Base-by-base conservation (phyloP, 2,113 vertebrate species). In the Suncus etruscus region DNA sequence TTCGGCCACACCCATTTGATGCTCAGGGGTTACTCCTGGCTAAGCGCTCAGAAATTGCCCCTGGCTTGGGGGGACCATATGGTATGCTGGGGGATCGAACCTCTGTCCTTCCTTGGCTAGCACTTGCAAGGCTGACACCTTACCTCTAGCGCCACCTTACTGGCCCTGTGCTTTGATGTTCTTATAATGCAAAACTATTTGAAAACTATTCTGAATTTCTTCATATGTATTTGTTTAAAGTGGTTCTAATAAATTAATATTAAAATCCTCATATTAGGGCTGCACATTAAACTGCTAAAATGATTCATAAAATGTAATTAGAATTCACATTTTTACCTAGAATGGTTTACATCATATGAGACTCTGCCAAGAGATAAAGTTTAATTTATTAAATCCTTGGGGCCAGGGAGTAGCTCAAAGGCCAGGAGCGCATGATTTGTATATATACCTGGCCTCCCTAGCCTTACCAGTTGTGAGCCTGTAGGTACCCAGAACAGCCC, bases 161-260 rank as follows among this genome's bases (percentile, higher is more conserved):
- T n/a, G n/a, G n/a, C n/a, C n/a, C n/a, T 88, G 10, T 61, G 75
- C 24, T 54, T 83, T 8, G 27, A 8, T 18, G 79, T 45, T 68
- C 45, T 72, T 92, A 25, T 58, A 76, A 86, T 39, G 75, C 77
- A 72, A 86, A 92, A 63, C 24, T 74, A 74, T 78, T 61, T 91
- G 66, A 83, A 87, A 65, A 89, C 25, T 45, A 51, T 16, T 92
- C 51, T 92, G 50, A 85, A n/a, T 86, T 76, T 39, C 66, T n/a
- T 89, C 18, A 63, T 89, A 93, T 47, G 58, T 54, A 78, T 48
- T 86, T 75, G 6, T 83, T 85, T 85, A 90, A 74, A 69, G 4
- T 6, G 29, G 89, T 32, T 86, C 80, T 32, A 65, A 69, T 70
- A 84, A 84, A 75, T 20, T 89, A 2, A 72, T 24, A 15, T 84